A percentile compares a stretch with the other conserved stretches of the same genome.
phyloP scores from a whole-genome alignment of 2,113 vertebrate species.

The Ellobius talpinus region DNA sequence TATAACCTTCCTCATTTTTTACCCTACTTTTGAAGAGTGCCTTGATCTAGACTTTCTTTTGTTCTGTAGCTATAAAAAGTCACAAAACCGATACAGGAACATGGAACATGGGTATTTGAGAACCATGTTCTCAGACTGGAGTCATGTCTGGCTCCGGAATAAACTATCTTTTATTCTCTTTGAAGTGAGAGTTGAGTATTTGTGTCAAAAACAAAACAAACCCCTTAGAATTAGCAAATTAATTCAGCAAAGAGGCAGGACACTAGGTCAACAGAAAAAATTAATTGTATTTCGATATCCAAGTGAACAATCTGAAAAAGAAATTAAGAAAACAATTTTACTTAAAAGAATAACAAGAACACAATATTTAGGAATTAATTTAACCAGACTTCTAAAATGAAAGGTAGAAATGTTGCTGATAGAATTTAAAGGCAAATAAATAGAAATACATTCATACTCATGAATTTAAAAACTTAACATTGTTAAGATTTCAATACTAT shows the following conservation, averaged over 20 bases:
- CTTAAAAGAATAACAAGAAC: background rate
- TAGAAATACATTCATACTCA: background rate
- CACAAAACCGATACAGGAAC: background rate
- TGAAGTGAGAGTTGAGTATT: background rate
- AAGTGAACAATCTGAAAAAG: background rate
- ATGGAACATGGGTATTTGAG: background rate
- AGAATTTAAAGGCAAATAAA: background rate
- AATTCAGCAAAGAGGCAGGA: background rate
- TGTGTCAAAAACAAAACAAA: background rate
- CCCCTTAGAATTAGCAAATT: background rate
- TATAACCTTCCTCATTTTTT: background rate
- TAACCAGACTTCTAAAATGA: background rate
- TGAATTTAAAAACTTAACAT: background rate
- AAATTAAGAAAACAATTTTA: conserved; percentile 37
- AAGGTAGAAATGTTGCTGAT: background rate
- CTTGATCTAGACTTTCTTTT: background rate
- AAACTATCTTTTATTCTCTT: background rate
- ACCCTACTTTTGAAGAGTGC: background rate
- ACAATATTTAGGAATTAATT: background rate
- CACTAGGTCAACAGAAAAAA: background rate
- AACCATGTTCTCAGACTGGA: background rate
- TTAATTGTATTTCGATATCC: background rate
- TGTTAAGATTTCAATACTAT: background rate
- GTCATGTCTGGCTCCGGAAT: background rate
- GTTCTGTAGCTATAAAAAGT: background rate